phyloP scores from a whole-genome alignment of 2,888 invertebrate genomes.

The Miltochrista miniata region DNA sequence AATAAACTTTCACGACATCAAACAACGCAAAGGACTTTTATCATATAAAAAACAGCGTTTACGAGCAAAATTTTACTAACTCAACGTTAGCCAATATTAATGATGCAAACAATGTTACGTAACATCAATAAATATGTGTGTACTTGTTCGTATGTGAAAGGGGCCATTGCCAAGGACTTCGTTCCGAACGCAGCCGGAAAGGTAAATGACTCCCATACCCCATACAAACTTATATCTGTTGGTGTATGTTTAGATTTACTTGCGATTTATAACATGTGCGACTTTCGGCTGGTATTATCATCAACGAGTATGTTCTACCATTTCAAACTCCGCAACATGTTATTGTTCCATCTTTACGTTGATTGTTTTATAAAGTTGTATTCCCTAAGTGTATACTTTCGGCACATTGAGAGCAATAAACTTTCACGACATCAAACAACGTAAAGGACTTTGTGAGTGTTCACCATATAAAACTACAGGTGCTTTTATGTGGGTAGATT shows the following conservation, averaged over 20 bases:
- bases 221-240: slow-evolving; percentile 26
- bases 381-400: slow-evolving; percentile 23
- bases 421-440: slow-evolving; percentile 30
- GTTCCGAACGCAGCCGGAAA: slow-evolving; percentile 62
- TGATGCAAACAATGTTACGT: slow-evolving; percentile 65
- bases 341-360: slow-evolving; percentile 39
- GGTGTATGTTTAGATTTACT: slow-evolving; percentile 24
- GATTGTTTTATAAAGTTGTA: slow-evolving; percentile 33
- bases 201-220: slow-evolving; percentile 67
- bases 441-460: slow-evolving; percentile 20
- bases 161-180: slow-evolving; percentile 76
- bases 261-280: slow-evolving; percentile 15
- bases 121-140: slow-evolving; percentile 66
- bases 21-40: slow-evolving; percentile 24
- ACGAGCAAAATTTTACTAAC: slow-evolving; percentile 34
- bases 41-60: slow-evolving; percentile 22
- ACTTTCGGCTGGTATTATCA: slow-evolving; percentile 23
- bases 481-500: slow-evolving; percentile 4
- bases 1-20: slow-evolving; percentile 34
- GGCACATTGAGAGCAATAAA: slow-evolving; percentile 29
- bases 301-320: slow-evolving; percentile 18
- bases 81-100: slow-evolving; percentile 50
- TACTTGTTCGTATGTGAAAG: slow-evolving; percentile 67
- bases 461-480: slow-evolving; percentile 15
- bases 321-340: slow-evolving; percentile 34